A percentile compares a stretch with the other conserved stretches of the same genome.
Conservation (phyloP, 2,888 invertebrate genomes). For the Gandaritis pyraliata region DNA sequence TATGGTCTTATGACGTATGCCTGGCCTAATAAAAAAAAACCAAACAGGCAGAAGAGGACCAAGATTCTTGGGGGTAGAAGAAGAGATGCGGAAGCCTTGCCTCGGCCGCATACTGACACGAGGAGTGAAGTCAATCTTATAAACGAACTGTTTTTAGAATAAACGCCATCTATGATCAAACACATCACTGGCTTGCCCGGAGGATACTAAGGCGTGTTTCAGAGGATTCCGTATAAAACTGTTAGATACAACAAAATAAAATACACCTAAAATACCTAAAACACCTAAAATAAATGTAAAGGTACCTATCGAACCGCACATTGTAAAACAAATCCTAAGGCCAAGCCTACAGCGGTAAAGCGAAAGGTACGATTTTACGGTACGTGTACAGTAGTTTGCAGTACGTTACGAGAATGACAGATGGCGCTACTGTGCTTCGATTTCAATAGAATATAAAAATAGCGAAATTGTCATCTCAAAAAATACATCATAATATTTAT, state of each 20-base stretch:
- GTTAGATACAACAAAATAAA: neutral
- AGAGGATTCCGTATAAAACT: neutral
- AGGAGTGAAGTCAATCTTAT: too few species aligned
- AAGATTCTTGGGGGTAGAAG: too few species aligned
- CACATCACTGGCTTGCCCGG: neutral
- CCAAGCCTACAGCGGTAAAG: neutral
- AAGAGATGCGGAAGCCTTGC: too few species aligned
- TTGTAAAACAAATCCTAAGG: neutral
- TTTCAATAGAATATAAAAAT: too few species aligned
- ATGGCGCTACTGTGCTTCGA: conserved; percentile 9
- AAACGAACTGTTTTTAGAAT: neutral
- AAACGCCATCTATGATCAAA: conserved; percentile 20
- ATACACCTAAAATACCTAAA: neutral
- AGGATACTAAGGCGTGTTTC: neutral
- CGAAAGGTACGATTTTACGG: neutral
- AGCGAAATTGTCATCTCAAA: too few species aligned
- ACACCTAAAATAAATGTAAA: too few species aligned
- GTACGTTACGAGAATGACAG: conserved; percentile 7
- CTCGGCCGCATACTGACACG: too few species aligned
- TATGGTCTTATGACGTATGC: too few species aligned
- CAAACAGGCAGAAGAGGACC: too few species aligned
- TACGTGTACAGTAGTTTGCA: neutral
- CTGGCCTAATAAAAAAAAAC: too few species aligned
- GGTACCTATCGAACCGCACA: neutral
- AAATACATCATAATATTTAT: too few species aligned